Conservation (phyloP, 1,140 invertebrate genomes). For the Nixonia krombeini region DNA sequence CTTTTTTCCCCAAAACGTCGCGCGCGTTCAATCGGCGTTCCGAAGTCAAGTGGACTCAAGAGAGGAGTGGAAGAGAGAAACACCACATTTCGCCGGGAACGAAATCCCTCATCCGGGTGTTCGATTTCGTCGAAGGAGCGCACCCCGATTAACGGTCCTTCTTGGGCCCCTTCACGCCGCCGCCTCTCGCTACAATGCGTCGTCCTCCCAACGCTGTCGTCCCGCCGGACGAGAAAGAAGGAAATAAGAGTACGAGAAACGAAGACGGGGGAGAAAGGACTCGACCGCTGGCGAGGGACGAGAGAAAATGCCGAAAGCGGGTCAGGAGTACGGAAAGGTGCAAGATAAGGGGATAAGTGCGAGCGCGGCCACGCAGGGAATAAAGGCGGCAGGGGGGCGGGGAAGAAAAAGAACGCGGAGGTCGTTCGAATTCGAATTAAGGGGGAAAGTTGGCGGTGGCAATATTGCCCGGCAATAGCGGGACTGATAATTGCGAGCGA, state of each 20-base stretch:
- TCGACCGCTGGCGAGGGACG: too few species aligned
- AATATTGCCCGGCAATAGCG: slow-evolving; percentile 19
- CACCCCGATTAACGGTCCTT: neutral
- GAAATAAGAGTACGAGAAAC: slow-evolving; percentile 15
- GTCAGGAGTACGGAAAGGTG: slow-evolving; percentile 30
- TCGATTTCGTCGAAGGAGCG: neutral
- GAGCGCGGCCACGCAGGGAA: slow-evolving; percentile 8
- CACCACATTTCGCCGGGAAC: too few species aligned
- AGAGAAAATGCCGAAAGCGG: slow-evolving; percentile 31
- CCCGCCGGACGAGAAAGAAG: slow-evolving; percentile 9
- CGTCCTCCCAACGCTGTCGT: neutral
- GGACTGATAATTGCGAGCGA: slow-evolving; percentile 21
- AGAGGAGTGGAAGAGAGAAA: too few species aligned
- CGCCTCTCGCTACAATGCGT: neutral
- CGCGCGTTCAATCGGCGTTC: too few species aligned
- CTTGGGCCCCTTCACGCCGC: neutral
- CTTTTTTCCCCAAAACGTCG: too few species aligned
- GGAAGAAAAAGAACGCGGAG: slow-evolving; percentile 2
- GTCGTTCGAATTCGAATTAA: slow-evolving; percentile 9
- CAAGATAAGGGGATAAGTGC: slow-evolving; percentile 18
- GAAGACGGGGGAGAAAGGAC: slow-evolving; percentile 31
- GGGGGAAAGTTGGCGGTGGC: slow-evolving; percentile 25
- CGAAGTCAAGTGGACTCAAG: too few species aligned
- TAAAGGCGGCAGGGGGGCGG: too few species aligned
- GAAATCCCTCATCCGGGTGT: too few species aligned